Evolutionary conservation across 2,888 invertebrate species (phyloP), one percentile per base, ranked within the genome.

Genomic region (Cryptocephalus moraei): DNA sequence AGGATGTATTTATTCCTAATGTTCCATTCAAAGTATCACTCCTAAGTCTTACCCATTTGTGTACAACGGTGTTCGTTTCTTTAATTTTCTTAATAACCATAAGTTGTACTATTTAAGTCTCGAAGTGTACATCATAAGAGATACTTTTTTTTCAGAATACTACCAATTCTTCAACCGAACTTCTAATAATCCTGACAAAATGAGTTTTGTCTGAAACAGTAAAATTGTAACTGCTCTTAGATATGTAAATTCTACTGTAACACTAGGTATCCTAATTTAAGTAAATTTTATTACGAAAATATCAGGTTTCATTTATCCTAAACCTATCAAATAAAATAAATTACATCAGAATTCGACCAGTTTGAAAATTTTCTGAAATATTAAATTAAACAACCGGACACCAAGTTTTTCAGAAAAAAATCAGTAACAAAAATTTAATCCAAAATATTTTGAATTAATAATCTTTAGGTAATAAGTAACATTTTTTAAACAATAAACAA

Each of bases 211-310:
- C 44, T 33, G 45, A 47, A 44, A 44, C 39, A 45, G 33, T 42
- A 32, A 31, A 49, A 49, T 55, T 54, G 53, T 56, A 57, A 59
- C 53, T 58, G 55, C 57, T 59, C 56, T 50, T 61, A 58, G 61
- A 57, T 58, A 61, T 64, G 62, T 64, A 64, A 62, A 63, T 63
- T 63, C 56, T 57, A 59, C 58, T 63, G 63, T 64, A 61, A 62
- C 57, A 59, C 57, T 60, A 65, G 64, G 64, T 61, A 61, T 58
- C 57, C 56, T 64, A 61, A 63, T 61, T 65, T 66, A 66, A 66
- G 62, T 65, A 64, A 66, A 66, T 65, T 66, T 66, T 64, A 65
- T 64, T 65, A 65, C 61, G 57, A 61, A 61, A 60, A 36, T 4
- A 12, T 34, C 13, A 31, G 43, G 32, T 50, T 44, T 47, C 39